A percentile compares a stretch with the other conserved stretches of the same genome.
Evolutionary conservation across 2,888 invertebrate species (phyloP).

Genomic region (Scaptodrosophila latifasciaeformis): DNA sequence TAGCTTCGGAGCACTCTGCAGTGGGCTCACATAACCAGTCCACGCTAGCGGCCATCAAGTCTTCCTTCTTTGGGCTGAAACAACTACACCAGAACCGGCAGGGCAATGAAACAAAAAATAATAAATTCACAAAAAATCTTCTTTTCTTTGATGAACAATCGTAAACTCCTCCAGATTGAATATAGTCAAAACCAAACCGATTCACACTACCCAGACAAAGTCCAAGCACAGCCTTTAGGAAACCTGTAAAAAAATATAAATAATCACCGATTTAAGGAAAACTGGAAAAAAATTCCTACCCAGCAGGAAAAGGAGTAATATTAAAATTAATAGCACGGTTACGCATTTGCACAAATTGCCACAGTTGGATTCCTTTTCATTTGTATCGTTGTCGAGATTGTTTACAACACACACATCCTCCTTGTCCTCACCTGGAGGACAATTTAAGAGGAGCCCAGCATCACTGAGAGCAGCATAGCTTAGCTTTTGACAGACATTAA

Average conservation of each 20-base stretch:
- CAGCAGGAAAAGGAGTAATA: conserved; percentile 41
- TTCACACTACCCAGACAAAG: conserved; percentile 35
- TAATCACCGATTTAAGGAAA: background rate
- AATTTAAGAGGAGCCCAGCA: conserved; percentile 53
- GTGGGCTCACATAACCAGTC: conserved; percentile 53
- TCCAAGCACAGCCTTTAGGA: conserved; percentile 60
- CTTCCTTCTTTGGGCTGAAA: conserved; percentile 54
- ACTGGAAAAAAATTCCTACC: conserved; percentile 34
- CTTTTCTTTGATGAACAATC: conserved; percentile 41
- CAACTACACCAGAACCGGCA: conserved; percentile 62
- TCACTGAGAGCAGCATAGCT: conserved; percentile 25
- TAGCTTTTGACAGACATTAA: conserved; percentile 54
- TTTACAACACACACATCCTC: conserved; percentile 28
- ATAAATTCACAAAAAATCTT: conserved; percentile 57
- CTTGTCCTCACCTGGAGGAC: conserved; percentile 17
- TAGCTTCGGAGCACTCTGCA: background rate
- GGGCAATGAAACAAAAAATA: conserved; percentile 54
- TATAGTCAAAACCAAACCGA: conserved; percentile 49
- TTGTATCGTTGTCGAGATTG: no score
- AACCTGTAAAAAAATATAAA: conserved; percentile 33
- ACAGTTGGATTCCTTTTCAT: background rate
- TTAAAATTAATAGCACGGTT: conserved; percentile 22
- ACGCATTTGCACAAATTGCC: conserved; percentile 18
- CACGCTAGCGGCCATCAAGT: conserved; percentile 46
- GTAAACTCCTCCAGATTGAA: conserved; percentile 54